Conservation (phyloP, 1,140 invertebrate species). For the Hypothenemus hampei region DNA sequence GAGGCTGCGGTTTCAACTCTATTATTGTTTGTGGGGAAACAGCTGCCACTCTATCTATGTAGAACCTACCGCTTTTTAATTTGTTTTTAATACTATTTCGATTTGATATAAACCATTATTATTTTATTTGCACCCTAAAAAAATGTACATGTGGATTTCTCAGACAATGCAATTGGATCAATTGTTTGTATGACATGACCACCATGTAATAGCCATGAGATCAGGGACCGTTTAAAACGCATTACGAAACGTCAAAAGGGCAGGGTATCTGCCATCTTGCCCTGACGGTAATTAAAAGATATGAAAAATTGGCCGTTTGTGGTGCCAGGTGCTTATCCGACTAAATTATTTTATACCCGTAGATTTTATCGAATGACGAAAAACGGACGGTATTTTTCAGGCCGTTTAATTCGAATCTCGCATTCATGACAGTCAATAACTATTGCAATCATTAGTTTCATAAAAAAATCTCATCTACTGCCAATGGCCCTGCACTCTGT, state of each 20-base stretch:
- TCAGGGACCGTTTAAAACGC: no score
- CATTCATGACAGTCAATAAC: background rate
- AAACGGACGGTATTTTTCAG: conserved; percentile 18
- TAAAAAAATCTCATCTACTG: conserved; percentile 11
- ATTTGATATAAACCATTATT: conserved; percentile 17
- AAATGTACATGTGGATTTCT: no score
- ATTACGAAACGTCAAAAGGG: conserved; percentile 14
- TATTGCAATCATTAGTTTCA: background rate
- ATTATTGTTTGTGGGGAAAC: conserved; percentile 20
- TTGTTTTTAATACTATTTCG: conserved; percentile 23
- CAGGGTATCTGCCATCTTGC: conserved; percentile 23
- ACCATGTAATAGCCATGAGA: no score
- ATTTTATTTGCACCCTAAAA: no score
- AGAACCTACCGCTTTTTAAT: conserved; percentile 31
- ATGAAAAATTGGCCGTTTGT: conserved; percentile 20
- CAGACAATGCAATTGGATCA: no score
- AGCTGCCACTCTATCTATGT: conserved; percentile 24
- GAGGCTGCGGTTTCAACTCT: conserved; percentile 34
- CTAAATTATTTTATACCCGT: conserved; percentile 20
- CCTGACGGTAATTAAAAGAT: conserved; percentile 19
- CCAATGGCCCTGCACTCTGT: conserved; percentile 1
- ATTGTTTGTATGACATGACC: no score
- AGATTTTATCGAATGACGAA: conserved; percentile 21
- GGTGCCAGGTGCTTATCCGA: conserved; percentile 17
- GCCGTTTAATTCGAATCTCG: background rate